A percentile compares a stretch with the other conserved stretches of the same genome.
These are phyloP conservation scores for Cheirogaleus major DNA, from an alignment of 2,797 vertebrate genomes.

Conservation along the genomic window DNA sequence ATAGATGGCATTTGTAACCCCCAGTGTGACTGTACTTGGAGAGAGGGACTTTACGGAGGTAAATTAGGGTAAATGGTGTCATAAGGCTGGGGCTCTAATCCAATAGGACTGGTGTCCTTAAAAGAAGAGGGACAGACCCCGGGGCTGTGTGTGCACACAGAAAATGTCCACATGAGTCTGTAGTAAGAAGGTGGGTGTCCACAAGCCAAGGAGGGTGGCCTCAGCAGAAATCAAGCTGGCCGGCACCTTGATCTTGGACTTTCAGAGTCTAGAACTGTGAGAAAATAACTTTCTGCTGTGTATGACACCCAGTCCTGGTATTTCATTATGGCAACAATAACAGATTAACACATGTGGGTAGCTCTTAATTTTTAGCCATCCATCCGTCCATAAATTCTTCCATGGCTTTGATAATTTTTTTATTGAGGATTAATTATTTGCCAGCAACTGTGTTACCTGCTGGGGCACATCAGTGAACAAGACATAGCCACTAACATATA, in stretches of 20 bases:
- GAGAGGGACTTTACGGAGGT: not conserved
- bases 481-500: not conserved
- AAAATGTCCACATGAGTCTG: not conserved
- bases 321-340: not conserved
- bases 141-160: not conserved
- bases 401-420: not conserved
- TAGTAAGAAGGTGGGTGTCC: accelerated
- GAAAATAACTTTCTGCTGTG: not conserved
- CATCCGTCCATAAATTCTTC: not conserved
- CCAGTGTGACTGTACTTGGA: not conserved
- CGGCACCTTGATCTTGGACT: not conserved
- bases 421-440: not conserved
- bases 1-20: not conserved
- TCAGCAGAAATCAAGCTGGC: not conserved
- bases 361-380: not conserved
- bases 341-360: not conserved
- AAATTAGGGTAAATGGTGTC: not conserved
- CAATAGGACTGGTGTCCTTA: not conserved
- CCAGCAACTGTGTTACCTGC: not conserved
- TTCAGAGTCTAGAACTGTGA: not conserved
- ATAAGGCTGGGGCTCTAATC: not conserved
- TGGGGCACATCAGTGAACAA: not conserved
- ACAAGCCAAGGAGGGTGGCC: not conserved
- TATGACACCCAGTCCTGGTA: not conserved
- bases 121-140: not conserved